phyloP scores from a whole-genome alignment of 2,888 invertebrate species.

The Phalera bucephala region DNA sequence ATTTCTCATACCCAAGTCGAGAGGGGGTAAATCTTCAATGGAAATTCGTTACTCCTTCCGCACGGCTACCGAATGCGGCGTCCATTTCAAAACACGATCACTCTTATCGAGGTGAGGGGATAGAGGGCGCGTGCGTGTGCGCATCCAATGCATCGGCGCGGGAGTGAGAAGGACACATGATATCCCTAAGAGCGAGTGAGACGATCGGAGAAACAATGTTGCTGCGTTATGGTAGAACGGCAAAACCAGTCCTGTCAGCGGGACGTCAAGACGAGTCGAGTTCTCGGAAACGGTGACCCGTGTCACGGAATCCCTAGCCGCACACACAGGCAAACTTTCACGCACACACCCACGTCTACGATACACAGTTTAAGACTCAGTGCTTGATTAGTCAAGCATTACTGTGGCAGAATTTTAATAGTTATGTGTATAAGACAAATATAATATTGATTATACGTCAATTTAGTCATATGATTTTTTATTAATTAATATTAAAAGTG shows the following conservation, averaged over 20 bases:
- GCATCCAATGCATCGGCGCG: constrained; percentile 66
- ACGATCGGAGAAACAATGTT: constrained; percentile 64
- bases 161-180: constrained; percentile 42
- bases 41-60: constrained; percentile 63
- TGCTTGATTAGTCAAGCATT: constrained; percentile 44
- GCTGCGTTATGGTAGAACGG: constrained; percentile 65
- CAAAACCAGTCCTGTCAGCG: constrained; percentile 82
- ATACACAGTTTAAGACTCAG: constrained; percentile 15
- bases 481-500: too few species aligned
- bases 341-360: constrained; percentile 43
- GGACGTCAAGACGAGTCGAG: constrained; percentile 79
- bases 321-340: constrained; percentile 49
- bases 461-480: too few species aligned
- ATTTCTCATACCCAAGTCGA: constrained; percentile 11
- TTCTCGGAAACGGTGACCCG: constrained; percentile 82
- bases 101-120: constrained; percentile 70
- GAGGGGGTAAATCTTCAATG: constrained; percentile 55
- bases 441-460: too few species aligned
- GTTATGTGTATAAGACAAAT: too few species aligned
- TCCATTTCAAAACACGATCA: constrained; percentile 74
- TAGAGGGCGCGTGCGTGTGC: constrained; percentile 76
- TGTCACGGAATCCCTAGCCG: constrained; percentile 81
- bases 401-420: constrained; percentile 51
- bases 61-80: constrained; percentile 71
- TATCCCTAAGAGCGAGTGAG: constrained; percentile 46